Percentiles rank a stretch among this genome's conserved stretches.
Evolutionary conservation across 2,113 vertebrate species (phyloP).

Genomic region (Hypomesus transpacificus): DNA sequence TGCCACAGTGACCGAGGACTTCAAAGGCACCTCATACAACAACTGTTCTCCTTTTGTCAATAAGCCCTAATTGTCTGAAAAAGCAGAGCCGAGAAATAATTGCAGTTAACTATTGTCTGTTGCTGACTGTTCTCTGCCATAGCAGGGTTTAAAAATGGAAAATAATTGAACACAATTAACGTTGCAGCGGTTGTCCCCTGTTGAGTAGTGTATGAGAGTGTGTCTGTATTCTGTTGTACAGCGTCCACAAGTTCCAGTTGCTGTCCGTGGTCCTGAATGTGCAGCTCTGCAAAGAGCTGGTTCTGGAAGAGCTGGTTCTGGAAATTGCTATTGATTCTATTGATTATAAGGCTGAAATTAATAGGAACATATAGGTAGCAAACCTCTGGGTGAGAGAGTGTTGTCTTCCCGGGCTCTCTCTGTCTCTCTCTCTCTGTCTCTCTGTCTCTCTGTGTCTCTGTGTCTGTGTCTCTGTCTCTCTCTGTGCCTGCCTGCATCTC

Average conservation of each 20-base stretch:
- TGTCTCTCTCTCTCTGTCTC: background rate
- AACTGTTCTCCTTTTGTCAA: background rate
- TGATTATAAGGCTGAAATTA: background rate
- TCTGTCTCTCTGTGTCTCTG: background rate
- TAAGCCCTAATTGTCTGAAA: background rate
- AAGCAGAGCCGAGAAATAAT: too few species aligned
- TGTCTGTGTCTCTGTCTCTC: background rate
- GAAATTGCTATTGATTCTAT: background rate
- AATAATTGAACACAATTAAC: too few species aligned
- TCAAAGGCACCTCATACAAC: background rate
- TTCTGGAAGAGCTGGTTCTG: background rate
- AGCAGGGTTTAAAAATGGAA: too few species aligned
- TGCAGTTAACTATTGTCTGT: background rate
- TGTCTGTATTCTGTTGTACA: background rate
- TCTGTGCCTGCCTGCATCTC: too few species aligned
- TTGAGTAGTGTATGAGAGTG: background rate
- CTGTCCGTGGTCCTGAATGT: slow-evolving; percentile 7
- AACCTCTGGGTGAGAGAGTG: background rate
- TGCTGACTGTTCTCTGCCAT: background rate
- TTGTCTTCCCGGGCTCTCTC: slow-evolving; percentile 1
- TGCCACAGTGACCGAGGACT: background rate
- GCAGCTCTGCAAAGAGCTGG: background rate
- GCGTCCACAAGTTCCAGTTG: background rate
- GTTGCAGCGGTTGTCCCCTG: too few species aligned
- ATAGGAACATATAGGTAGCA: background rate